Percentiles rank a stretch among this genome's conserved stretches.
These are phyloP conservation scores for Thyatira batis DNA, from an alignment of 2,888 invertebrate species.

Conservation along the genomic window DNA sequence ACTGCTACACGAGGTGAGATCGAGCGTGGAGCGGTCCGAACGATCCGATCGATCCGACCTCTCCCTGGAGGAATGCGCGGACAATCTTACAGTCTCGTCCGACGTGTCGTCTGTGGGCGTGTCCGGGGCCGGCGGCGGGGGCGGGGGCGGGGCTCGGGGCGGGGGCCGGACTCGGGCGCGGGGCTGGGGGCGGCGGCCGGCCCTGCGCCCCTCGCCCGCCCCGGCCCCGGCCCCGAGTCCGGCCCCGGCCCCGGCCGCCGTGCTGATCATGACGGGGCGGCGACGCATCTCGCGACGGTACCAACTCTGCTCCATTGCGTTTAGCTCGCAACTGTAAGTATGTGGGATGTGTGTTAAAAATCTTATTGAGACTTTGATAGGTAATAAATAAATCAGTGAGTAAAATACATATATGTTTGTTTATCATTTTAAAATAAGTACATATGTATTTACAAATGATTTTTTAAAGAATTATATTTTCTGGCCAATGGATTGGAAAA, in stretches of 20 bases:
- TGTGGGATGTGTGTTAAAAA: background rate
- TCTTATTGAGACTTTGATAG: too few relatives aligned
- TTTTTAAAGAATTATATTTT: too few relatives aligned
- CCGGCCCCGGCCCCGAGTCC: slow-evolving; percentile 21
- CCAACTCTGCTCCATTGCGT: slow-evolving; percentile 82
- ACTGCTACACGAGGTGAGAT: too few relatives aligned
- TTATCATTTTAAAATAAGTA: too few relatives aligned
- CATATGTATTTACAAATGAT: too few relatives aligned
- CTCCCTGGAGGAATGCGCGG: too few relatives aligned
- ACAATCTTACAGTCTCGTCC: too few relatives aligned
- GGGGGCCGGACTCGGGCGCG: slow-evolving; percentile 17
- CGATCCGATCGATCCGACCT: too few relatives aligned
- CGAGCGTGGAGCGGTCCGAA: background rate
- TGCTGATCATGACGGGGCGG: slow-evolving; percentile 87
- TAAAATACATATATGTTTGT: too few relatives aligned
- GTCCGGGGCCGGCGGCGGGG: slow-evolving; percentile 28
- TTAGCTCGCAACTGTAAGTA: slow-evolving; percentile 77
- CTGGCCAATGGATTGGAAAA: too few relatives aligned
- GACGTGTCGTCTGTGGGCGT: slow-evolving; percentile 26
- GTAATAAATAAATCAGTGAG: too few relatives aligned
- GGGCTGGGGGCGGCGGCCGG: slow-evolving; percentile 20
- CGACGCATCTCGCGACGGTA: slow-evolving; percentile 90
- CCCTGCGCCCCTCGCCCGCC: slow-evolving; percentile 24
- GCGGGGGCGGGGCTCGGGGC: slow-evolving; percentile 9
- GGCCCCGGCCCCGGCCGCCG: slow-evolving; percentile 63